phyloP scores from a whole-genome alignment of 2,888 invertebrate species.

The Carpatolechia fugitivella region DNA sequence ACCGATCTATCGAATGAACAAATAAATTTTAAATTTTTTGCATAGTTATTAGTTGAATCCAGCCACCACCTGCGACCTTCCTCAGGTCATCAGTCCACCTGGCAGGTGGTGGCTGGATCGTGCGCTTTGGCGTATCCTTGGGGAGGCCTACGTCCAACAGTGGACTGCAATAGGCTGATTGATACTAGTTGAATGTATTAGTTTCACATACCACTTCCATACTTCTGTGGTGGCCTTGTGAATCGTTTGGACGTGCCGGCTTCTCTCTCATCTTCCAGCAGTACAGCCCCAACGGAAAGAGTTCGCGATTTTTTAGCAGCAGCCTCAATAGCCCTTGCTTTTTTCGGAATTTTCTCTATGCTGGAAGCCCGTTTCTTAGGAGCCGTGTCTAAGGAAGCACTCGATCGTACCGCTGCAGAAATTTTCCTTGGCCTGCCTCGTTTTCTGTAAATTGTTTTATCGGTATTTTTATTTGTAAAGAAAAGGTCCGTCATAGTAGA shows the following conservation, averaged over 20 bases:
- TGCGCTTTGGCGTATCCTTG: no score
- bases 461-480: no score
- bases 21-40: no score
- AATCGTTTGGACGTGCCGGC: slow-evolving; percentile 4
- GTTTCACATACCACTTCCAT: slow-evolving; percentile 8
- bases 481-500: no score
- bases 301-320: background rate
- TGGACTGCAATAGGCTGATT: no score
- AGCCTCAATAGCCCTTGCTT: background rate
- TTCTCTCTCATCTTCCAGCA: background rate
- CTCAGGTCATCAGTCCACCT: no score
- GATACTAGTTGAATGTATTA: no score
- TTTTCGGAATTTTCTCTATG: background rate
- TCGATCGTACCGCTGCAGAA: background rate
- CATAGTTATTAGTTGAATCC: no score
- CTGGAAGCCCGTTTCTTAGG: background rate
- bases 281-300: background rate
- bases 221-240: slow-evolving; percentile 12
- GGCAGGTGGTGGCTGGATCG: no score
- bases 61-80: no score
- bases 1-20: no score
- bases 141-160: no score
- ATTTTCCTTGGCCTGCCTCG: slow-evolving; percentile 28
- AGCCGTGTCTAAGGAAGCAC: background rate
- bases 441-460: slow-evolving; percentile 23